phyloP scores from a whole-genome alignment of 2,113 vertebrate species.

The Procavia capensis region DNA sequence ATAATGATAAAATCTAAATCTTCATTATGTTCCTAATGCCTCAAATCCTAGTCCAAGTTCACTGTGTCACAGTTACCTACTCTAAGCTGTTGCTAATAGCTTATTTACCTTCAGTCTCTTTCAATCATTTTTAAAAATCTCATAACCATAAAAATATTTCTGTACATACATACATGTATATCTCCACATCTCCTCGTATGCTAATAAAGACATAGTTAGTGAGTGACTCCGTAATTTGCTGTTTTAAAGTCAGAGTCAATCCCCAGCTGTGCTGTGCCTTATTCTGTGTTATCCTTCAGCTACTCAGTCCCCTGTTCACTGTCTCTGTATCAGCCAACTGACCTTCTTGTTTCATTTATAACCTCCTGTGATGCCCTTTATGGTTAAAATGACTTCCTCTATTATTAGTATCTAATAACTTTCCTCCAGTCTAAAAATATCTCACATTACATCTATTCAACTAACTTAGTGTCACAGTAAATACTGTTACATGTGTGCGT shows the following conservation, averaged over 20 bases:
- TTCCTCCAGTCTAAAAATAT: neutral
- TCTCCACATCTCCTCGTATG: neutral
- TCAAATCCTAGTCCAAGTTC: neutral
- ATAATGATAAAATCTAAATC: conserved; percentile 1
- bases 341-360: neutral
- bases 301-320: neutral
- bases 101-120: neutral
- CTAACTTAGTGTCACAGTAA: neutral
- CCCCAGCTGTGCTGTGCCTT: neutral
- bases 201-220: neutral
- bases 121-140: neutral
- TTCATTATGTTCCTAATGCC: neutral
- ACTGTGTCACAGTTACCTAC: neutral
- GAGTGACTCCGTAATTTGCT: neutral
- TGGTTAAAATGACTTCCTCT: neutral
- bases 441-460: neutral
- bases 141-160: neutral
- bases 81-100: neutral
- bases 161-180: neutral
- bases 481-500: neutral
- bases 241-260: neutral
- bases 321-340: neutral
- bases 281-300: neutral
- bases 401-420: neutral
- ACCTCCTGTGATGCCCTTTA: neutral